Percentiles rank a stretch among this genome's conserved stretches.
Conservation (phyloP, 2,888 invertebrate species). For the Punctoribates punctum region DNA sequence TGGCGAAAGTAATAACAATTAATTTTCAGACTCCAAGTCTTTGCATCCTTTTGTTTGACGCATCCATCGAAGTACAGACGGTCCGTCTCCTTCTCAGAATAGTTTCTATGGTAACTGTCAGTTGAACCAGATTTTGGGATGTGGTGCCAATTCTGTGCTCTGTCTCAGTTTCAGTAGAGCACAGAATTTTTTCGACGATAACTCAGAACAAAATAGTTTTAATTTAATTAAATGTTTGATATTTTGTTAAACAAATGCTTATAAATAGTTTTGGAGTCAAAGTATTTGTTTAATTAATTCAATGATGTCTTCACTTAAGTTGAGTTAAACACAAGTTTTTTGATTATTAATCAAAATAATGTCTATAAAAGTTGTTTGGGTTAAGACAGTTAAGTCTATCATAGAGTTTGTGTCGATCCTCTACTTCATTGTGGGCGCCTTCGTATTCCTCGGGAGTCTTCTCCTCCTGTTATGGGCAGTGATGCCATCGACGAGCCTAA, state of each 20-base stretch:
- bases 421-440: conserved; percentile 39
- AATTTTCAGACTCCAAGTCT: no score
- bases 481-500: conserved; percentile 28
- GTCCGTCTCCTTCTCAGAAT: conserved; percentile 5
- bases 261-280: neutral
- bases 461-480: conserved; percentile 38
- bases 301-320: neutral
- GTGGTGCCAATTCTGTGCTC: conserved; percentile 9
- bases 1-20: no score
- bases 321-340: neutral
- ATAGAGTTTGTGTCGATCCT: conserved; percentile 12
- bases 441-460: conserved; percentile 34
- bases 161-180: neutral
- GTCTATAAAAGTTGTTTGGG: conserved; percentile 29
- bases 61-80: conserved; percentile 27
- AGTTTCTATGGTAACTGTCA: conserved; percentile 18
- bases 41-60: neutral
- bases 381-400: conserved; percentile 22
- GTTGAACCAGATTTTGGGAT: neutral
- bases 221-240: neutral
- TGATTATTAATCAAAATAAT: neutral
- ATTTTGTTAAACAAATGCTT: no score
- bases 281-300: neutral
- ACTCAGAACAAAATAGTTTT: neutral
- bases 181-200: neutral